phyloP scores from a whole-genome alignment of 2,888 invertebrate genomes.

The Acronicta alni region DNA sequence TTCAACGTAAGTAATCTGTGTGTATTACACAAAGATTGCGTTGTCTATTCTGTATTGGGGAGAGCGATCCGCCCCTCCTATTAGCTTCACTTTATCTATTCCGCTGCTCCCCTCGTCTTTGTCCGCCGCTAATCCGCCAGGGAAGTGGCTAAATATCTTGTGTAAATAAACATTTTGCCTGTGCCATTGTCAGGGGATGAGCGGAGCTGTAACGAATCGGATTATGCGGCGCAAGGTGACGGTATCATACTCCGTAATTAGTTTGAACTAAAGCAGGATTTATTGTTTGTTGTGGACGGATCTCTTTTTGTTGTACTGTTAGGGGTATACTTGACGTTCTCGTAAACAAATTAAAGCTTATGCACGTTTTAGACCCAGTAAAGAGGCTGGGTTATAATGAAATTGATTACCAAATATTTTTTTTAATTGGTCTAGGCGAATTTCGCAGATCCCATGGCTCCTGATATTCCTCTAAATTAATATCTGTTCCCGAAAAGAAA shows the following conservation, averaged over 20 bases:
- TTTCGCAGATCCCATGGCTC: too few relatives aligned
- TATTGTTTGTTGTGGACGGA: conserved; percentile 56
- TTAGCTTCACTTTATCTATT: conserved; percentile 83
- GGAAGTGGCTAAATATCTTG: conserved; percentile 89
- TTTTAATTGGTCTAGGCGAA: too few relatives aligned
- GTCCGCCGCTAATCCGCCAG: conserved; percentile 85
- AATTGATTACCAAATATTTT: too few relatives aligned
- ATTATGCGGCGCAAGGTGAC: conserved; percentile 81
- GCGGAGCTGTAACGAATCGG: conserved; percentile 81
- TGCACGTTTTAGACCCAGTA: too few relatives aligned
- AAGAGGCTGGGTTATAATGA: too few relatives aligned
- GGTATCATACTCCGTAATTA: conserved; percentile 78
- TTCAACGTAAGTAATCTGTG: conserved; percentile 75
- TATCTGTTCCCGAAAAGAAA: too few relatives aligned
- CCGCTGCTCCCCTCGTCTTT: conserved; percentile 76
- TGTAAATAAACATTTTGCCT: conserved; percentile 88
- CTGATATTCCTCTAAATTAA: too few relatives aligned
- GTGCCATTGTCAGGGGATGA: conserved; percentile 82
- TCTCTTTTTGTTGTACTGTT: conserved; percentile 6
- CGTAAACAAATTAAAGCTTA: conserved; percentile 1
- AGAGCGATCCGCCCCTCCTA: conserved; percentile 80
- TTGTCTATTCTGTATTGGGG: conserved; percentile 63
- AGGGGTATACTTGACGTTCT: conserved; percentile 5
- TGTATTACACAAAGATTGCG: conserved; percentile 81
- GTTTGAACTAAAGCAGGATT: conserved; percentile 72